Evolutionary conservation across 2,113 vertebrate genomes (phyloP), one percentile per base, ranked within the genome.

Genomic region (Isichthys henryi): DNA sequence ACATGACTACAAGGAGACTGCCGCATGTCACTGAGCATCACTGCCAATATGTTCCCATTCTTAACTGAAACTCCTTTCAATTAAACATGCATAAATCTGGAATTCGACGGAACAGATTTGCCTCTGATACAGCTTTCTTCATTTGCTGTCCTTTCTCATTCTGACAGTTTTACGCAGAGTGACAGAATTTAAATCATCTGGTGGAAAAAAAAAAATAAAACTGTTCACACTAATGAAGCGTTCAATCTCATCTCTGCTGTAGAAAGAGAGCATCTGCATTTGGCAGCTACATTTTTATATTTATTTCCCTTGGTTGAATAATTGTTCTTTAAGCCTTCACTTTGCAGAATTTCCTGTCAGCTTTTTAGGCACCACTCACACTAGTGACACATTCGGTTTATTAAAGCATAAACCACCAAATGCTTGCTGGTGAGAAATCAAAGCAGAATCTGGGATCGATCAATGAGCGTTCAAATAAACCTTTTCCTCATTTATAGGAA

Each of bases 61-160:
- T 82, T 56, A 56, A 43, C 74, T n/a, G 49, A 77, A 19, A 83
- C 49, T 45, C 31, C 10, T 56, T 82, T 83, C 21, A 80, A 89
- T 82, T 53, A 83, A 82, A 83, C 31, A 50, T 43, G 13, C n/a
- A 39, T 66, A 77, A 52, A 82, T n/a, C 31, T 52, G 31, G 74
- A 83, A 39, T 45, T 52, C 8, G 66, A 82, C 10, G 50, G 50
- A 53, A 53, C 85, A 27, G 23, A 87, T 52, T 52, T n/a, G 15
- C 50, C 50, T 87, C 27, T 39, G 11, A 23, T 66, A 46, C n/a
- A 43, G 31, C 35, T 35, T 52, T 39, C 27, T 27, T 27, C 49
- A 15, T 89, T 49, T 46, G 31, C 35, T 43, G 88, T 31, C 35
- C 84, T 89, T 89, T n/a, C 53, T 86, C 70, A 86, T 86, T 35